Conservation (phyloP, 2,797 vertebrate species). For the Acipenser transmontanus region DNA sequence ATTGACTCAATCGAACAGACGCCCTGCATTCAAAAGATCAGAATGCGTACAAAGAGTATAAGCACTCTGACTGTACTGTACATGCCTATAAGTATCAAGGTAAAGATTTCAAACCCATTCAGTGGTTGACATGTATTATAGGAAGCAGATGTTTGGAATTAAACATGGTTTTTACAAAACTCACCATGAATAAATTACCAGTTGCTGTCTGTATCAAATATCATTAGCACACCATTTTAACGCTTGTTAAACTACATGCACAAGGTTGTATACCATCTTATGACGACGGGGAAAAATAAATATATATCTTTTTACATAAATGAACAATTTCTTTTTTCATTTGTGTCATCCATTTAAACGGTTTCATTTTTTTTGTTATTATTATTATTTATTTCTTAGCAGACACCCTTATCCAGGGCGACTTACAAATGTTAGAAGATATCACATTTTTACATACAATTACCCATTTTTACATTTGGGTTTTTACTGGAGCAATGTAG, state of each 20-base stretch:
- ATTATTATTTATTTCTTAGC: too few species aligned
- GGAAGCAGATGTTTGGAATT: constrained; percentile 38
- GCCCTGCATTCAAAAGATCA: too few species aligned
- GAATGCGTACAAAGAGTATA: constrained; percentile 8
- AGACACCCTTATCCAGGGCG: too few species aligned
- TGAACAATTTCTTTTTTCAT: too few species aligned
- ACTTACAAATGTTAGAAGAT: too few species aligned
- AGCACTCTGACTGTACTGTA: constrained; percentile 7
- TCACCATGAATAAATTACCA: constrained; percentile 31
- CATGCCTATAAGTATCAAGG: constrained; percentile 13
- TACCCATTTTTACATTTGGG: too few species aligned
- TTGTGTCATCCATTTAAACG: too few species aligned
- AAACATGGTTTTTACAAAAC: constrained; percentile 39
- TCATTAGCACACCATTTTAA: constrained; percentile 23
- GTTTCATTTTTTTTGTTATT: too few species aligned
- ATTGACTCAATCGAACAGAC: too few species aligned
- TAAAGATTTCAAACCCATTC: constrained; percentile 15
- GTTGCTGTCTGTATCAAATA: constrained; percentile 42
- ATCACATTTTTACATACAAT: too few species aligned
- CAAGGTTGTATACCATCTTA: constrained; percentile 21
- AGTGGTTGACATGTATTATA: constrained; percentile 20
- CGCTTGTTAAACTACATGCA: constrained; percentile 23
- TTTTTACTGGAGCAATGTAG: too few species aligned
- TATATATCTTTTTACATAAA: too few species aligned
- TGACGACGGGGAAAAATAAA: constrained; percentile 23